Conservation (phyloP, 2,888 invertebrate genomes). For the Heteromyza rotundicornis region DNA sequence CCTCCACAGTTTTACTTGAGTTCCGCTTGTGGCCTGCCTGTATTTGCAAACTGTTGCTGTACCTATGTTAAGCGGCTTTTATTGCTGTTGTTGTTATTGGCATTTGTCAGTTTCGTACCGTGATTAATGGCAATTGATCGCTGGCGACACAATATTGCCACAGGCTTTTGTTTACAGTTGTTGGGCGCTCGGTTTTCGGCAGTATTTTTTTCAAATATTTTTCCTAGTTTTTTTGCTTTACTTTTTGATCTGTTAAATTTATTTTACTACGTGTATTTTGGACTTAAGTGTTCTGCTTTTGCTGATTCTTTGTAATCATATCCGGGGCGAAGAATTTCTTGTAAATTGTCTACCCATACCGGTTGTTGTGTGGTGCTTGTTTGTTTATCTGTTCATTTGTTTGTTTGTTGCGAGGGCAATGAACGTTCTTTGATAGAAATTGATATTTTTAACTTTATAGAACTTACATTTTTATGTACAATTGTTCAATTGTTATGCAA, state of each 20-base stretch:
- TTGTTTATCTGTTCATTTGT: background rate
- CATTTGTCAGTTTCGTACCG: conserved; percentile 45
- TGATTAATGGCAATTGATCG: conserved; percentile 47
- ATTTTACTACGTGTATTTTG: conserved; percentile 32
- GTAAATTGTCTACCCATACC: no score
- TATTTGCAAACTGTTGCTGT: conserved; percentile 21
- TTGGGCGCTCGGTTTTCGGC: background rate
- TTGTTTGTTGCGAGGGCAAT: background rate
- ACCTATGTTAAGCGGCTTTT: background rate
- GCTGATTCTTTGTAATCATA: background rate
- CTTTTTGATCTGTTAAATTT: background rate
- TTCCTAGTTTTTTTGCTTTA: background rate
- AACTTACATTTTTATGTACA: no score
- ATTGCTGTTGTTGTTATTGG: conserved; percentile 38
- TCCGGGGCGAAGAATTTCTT: conserved; percentile 8
- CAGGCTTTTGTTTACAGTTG: conserved; percentile 13
- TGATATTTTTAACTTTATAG: no score
- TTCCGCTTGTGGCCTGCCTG: conserved; percentile 37
- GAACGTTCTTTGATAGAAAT: background rate
- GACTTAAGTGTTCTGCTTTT: conserved; percentile 7
- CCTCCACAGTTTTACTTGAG: conserved; percentile 13
- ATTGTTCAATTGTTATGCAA: no score
- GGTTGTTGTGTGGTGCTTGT: background rate
- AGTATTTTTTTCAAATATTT: background rate
- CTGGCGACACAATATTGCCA: conserved; percentile 41